These are phyloP conservation scores for Agriopis marginaria DNA, from an alignment of 2,888 invertebrate species.

Conservation along the genomic window DNA sequence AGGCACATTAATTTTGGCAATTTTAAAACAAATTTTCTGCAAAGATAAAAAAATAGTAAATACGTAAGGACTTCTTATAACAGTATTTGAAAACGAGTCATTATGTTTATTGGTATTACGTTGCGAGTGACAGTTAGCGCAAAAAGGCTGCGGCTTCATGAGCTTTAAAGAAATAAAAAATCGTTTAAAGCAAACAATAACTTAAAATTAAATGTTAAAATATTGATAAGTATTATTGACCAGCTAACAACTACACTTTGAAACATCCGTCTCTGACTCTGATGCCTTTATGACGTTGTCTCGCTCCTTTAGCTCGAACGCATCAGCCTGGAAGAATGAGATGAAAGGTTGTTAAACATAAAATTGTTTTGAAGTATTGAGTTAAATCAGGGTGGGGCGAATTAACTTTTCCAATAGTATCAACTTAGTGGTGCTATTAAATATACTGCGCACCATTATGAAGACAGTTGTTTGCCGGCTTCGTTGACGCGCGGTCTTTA, in stretches of 20 bases:
- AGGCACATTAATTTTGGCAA: too few species aligned
- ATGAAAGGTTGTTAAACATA: constrained; percentile 5
- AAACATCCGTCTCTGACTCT: constrained; percentile 81
- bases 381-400: too few species aligned
- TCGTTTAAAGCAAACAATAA: constrained; percentile 2
- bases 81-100: too few species aligned
- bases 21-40: too few species aligned
- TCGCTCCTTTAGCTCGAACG: constrained; percentile 80
- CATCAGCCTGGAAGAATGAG: constrained; percentile 75
- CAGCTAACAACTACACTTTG: constrained; percentile 81
- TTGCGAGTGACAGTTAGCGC: neutral
- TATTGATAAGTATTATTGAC: constrained; percentile 11
- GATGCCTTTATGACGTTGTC: constrained; percentile 80
- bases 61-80: too few species aligned
- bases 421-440: too few species aligned
- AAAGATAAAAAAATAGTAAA: too few species aligned
- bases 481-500: too few species aligned
- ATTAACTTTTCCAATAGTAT: too few species aligned
- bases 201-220: constrained; percentile 24
- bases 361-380: neutral
- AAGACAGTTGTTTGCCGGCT: too few species aligned
- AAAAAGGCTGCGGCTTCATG: neutral
- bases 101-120: too few species aligned
- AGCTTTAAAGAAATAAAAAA: neutral
- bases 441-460: too few species aligned